Evolutionary conservation across 2,113 vertebrate species (phyloP), one percentile per base, ranked within the genome.

Genomic region (Atherinomorus stipes): DNA sequence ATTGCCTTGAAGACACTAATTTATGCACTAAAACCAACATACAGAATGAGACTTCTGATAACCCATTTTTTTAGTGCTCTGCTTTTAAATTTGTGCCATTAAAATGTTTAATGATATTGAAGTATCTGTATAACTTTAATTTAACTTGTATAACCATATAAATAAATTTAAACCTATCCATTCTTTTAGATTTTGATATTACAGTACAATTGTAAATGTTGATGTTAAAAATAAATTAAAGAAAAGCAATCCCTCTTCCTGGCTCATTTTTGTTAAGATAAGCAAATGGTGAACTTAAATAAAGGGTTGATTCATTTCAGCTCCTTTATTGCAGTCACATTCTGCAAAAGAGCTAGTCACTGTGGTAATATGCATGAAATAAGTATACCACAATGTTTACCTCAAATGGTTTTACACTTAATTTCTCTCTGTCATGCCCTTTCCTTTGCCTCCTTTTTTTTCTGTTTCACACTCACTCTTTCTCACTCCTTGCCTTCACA

Each of bases 271-370:
- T 25, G 9, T 11, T 53, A 50, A 57, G 38, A 59, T 31, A 49
- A 59, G 80, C 15, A 49, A n/a, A 74, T 63, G 44, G 38, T 40
- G 71, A 57, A 25, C 18, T 23, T 63, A 45, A 52, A 44, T 22
- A 28, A 51, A 19, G 21, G 18, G 45, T 73, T 45, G 7, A 61
- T 49, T 57, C 0, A 22, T 57, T 79, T 70, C n/a, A 25, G 37
- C 15, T 8, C 31, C 56, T 78, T 71, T 64, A 65, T 69, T 75
- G 62, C 26, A 49, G 11, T n/a, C n/a, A n/a, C 45, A 76, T 73
- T 80, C 70, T 73, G 61, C 16, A 63, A 81, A 79, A 65, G 21
- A 74, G 40, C 22, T n/a, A 6, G 38, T 67, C 63, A 4, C 34
- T 50, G 47, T n/a, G 16, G 3, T 71, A 12, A 78, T 44, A 42